Base-by-base conservation (phyloP, 1,140 invertebrate species). In the Rhopalosiphum padi region DNA sequence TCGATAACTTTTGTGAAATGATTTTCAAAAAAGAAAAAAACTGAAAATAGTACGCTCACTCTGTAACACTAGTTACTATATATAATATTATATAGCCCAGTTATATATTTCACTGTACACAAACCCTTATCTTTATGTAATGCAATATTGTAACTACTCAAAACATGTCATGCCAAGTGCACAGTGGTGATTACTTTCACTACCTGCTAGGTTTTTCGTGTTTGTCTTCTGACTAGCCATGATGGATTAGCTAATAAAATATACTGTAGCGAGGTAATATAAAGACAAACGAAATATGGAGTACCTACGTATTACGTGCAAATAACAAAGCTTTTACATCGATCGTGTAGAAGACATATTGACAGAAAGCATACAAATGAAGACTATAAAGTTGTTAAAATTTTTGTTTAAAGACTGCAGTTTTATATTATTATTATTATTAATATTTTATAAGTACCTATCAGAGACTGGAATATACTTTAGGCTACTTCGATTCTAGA, bases 141-240 rank as follows among this genome's bases (percentile, higher is more conserved):
- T 87, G 30, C 86, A 46, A 46, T 87, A 87, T 48, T 87, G 43
- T n/a, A 48, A 43, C 46, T 87, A 87, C 86, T 87, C 86, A 48
- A 87, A 87, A 48, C 46, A 48, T 48, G 43, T 87, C 86, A 87
- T 48, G 86, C 43, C 86, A 87, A 87, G 86, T 87, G 43, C 86
- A 22, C 86, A n/a, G 43, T 21, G 46, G 86, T 87, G 25, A 48
- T 87, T 87, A 87, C 43, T 87, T 87, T 48, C 46, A 48, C 43
- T 87, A n/a, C 86, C 30, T 22, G 43, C 43, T 87, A 48, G 43
- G 43, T 46, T 30, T 48, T 87, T 87, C 43, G 21, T 48, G 86
- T 87, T 87, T 87, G 86, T 87, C 43, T 87, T 87, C 86, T 48
- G 86, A 48, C 86, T 48, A 25, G 25, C 30, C 46, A n/a, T 87